A percentile compares a stretch with the other conserved stretches of the same genome.
These are phyloP conservation scores for Forbesichthys papilliferus DNA, from an alignment of 2,113 vertebrate genomes.

Conservation along the genomic window DNA sequence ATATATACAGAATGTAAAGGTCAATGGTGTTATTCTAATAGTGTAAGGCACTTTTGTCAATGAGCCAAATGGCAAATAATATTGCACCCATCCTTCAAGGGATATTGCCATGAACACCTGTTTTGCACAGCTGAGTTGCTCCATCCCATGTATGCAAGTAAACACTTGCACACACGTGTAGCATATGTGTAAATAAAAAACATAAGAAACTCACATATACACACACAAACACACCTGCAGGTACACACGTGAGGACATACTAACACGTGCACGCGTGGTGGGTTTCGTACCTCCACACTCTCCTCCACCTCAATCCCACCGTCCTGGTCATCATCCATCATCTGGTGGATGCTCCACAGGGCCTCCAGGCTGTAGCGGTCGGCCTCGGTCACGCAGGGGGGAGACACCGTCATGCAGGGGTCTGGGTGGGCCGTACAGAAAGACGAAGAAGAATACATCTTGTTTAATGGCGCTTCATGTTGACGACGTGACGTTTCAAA, in stretches of 20 bases:
- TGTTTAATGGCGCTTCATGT: not conserved
- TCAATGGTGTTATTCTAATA: conserved; percentile 44
- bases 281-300: conserved; percentile 88
- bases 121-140: conserved; percentile 1
- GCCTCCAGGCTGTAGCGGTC: conserved; percentile 92
- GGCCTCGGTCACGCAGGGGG: conserved; percentile 89
- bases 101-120: conserved; percentile 41
- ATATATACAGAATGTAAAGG: conserved; percentile 29
- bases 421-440: conserved; percentile 67
- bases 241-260: conserved; percentile 11
- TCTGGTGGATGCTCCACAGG: conserved; percentile 91
- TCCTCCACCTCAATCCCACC: conserved; percentile 96
- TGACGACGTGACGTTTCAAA: too few species aligned
- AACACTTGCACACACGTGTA: not conserved
- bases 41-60: conserved; percentile 52
- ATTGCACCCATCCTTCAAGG: conserved; percentile 62
- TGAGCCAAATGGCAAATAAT: conserved; percentile 57
- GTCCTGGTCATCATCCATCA: conserved; percentile 97
- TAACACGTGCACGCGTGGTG: not conserved
- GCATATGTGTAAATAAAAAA: conserved; percentile 30
- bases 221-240: conserved; percentile 59
- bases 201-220: not conserved
- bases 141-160: conserved; percentile 10
- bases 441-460: not conserved
- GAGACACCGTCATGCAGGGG: conserved; percentile 83